These are phyloP conservation scores for chimpanzee (Pan troglodytes) DNA, from an alignment of 2,113 vertebrate genomes.

Conservation along the genomic window NHGRI_mPanTro3-v2.1_pri NC_072403.2:178528501-178529000, in stretches of 20 bases:
- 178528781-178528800: rapidly evolving
- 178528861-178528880: not conserved
- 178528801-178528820: rapidly evolving
- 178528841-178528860: rapidly evolving
- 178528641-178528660: rapidly evolving
- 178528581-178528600: too few species aligned
- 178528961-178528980: too few species aligned
- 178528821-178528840: rapidly evolving
- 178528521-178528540: not conserved
- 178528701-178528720: rapidly evolving
- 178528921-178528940: not conserved
- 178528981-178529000: rapidly evolving
- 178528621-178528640: rapidly evolving
- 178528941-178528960: not conserved
- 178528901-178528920: too few species aligned
- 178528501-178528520: not conserved
- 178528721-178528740: not conserved
- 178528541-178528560: not conserved
- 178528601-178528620: rapidly evolving
- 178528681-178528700: rapidly evolving
- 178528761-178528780: rapidly evolving
- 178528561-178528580: not conserved
- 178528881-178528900: not conserved
- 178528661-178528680: not conserved
- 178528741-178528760: rapidly evolving